These are phyloP conservation scores for Cyprinella venusta DNA, from an alignment of 2,797 vertebrate genomes.

Conservation along the genomic window DNA sequence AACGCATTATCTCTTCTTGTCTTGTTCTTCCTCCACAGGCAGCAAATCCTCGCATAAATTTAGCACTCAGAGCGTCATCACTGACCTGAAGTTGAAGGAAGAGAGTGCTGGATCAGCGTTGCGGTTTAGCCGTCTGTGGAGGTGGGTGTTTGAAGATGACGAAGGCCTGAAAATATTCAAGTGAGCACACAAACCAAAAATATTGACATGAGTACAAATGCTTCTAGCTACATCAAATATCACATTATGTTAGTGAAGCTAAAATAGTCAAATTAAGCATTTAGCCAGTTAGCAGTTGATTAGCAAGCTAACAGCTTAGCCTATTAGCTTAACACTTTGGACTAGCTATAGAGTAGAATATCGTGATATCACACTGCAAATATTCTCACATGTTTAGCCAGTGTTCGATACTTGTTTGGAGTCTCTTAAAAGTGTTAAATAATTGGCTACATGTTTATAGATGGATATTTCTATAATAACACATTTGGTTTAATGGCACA, in stretches of 20 bases:
- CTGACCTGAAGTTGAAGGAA: not conserved
- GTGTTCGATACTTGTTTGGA: no score
- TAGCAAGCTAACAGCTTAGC: not conserved
- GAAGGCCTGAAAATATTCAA: not conserved
- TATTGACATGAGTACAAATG: not conserved
- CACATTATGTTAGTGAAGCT: not conserved
- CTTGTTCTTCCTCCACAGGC: slow-evolving; percentile 48
- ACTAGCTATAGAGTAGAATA: not conserved
- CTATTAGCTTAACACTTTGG: not conserved
- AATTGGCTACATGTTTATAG: no score
- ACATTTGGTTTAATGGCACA: not conserved
- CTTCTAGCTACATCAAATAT: not conserved
- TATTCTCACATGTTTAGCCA: not conserved
- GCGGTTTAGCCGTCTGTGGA: not conserved
- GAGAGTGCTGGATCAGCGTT: not conserved
- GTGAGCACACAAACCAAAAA: not conserved
- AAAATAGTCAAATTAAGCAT: not conserved
- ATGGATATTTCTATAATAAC: not conserved
- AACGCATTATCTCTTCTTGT: slow-evolving; percentile 45
- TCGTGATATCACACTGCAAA: not conserved
- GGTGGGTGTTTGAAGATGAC: not conserved
- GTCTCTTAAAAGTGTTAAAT: not conserved
- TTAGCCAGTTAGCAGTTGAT: not conserved
- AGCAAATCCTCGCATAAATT: slow-evolving; percentile 44
- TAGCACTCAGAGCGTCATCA: not conserved